Base-by-base conservation (phyloP, 53 echinoderm and acorn worm species). In the Hippasteria phrygiana region DNA sequence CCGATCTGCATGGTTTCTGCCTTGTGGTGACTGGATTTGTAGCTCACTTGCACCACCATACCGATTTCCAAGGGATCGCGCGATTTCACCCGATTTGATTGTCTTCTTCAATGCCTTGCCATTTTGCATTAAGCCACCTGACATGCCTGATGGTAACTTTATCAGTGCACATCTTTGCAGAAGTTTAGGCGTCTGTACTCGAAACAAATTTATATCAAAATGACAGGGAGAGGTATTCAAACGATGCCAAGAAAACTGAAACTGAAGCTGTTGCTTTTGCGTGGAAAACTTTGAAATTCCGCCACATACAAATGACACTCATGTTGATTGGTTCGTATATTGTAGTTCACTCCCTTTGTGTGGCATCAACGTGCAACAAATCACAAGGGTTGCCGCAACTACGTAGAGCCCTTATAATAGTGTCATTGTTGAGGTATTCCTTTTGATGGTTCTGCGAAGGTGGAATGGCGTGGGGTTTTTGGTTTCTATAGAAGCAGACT, bases 141-240 rank as follows among this genome's bases (percentile, higher is more conserved):
- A n/a, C n/a, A n/a, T n/a, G n/a, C n/a, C n/a, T n/a, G n/a, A 78
- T 78, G 29, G 79, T 78, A 18, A 78, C 42, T 78, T 56, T 33
- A 1, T 20, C 22, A 27, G 43, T 28, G 14, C 35, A 74, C 74
- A 65, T 32, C 31, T 33, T 33, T 65, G 2, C 65, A 28, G 4
- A 20, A 14, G 65, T 48, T 13, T 48, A 48, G 48, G 48, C 14
- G 48, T 48, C 7, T 48, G 8, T 14, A 48, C 7, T 10, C 7
- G 14, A 48, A 10, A 14, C 34, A 29, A 65, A 4, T 33, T 27
- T 65, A 5, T 65, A 28, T 65, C 65, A 6, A 33, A 65, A 65
- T 65, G 29, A 33, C 29, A 65, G 34, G 29, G 29, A 28, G 9
- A 27, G 8, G 65, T 65, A 28, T 65, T 65, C 28, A 65, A 54